Conservation (phyloP, 2,113 vertebrate species). For the Channa argus region DNA sequence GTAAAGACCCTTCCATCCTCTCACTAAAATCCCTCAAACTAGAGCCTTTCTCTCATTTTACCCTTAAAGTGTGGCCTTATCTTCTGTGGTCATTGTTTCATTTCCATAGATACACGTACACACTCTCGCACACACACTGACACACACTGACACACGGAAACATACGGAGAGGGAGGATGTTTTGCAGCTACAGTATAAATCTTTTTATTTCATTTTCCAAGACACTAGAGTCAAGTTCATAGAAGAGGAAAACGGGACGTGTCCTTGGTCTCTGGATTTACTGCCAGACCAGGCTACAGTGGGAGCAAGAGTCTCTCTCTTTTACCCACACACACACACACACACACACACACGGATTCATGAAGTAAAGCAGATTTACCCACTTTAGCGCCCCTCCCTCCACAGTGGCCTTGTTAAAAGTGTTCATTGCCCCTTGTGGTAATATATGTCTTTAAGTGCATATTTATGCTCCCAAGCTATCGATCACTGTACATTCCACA, state of each 20-base stretch:
- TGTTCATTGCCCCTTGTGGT: conserved; percentile 76
- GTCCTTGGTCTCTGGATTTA: conserved; percentile 83
- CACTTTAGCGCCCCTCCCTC: conserved; percentile 45
- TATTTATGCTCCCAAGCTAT: conserved; percentile 77
- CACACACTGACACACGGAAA: conserved; percentile 27
- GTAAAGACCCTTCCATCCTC: conserved; percentile 51
- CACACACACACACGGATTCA: conserved; percentile 45
- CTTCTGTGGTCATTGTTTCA: conserved; percentile 37
- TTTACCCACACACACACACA: conserved; percentile 20
- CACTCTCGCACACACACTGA: neutral
- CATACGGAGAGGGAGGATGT: conserved; percentile 40
- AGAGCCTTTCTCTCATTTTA: conserved; percentile 43
- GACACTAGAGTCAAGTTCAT: conserved; percentile 82
- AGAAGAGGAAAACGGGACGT: conserved; percentile 79
- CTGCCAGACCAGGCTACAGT: conserved; percentile 61
- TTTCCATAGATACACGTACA: neutral
- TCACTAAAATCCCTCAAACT: conserved; percentile 20
- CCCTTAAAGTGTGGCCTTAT: conserved; percentile 34
- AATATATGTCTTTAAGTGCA: conserved; percentile 82
- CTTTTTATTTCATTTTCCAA: conserved; percentile 85
- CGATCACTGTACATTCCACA: conserved; percentile 74
- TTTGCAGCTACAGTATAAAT: conserved; percentile 81
- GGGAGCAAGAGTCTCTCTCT: conserved; percentile 34
- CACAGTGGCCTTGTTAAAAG: conserved; percentile 75
- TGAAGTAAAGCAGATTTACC: conserved; percentile 64